A percentile compares a stretch with the other conserved stretches of the same genome.
Evolutionary conservation across 2,888 invertebrate genomes (phyloP).

Genomic region (Spodoptera picta): DNA sequence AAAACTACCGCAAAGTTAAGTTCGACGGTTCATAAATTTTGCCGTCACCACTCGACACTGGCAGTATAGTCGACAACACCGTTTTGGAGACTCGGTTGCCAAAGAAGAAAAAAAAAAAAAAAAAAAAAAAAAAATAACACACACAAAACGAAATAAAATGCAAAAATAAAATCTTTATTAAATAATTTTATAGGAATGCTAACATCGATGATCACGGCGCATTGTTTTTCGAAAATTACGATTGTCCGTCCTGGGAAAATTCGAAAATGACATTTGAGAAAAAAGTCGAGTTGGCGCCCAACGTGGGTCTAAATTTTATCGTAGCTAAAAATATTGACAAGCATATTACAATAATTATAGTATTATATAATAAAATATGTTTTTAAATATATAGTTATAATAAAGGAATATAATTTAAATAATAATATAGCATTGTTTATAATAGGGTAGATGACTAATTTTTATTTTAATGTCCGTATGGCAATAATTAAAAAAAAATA

Average conservation of each 20-base stretch:
- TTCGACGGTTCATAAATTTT: no score
- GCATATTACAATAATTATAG: no score
- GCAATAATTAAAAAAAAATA: no score
- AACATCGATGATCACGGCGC: constrained; percentile 7
- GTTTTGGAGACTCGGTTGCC: no score
- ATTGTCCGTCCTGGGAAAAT: constrained; percentile 50
- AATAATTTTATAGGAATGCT: constrained; percentile 39
- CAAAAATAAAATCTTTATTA: constrained; percentile 49
- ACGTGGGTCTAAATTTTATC: constrained; percentile 20
- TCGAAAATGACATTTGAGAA: constrained; percentile 6
- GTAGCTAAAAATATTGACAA: background rate
- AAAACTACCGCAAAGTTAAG: no score
- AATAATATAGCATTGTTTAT: background rate
- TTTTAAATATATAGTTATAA: background rate
- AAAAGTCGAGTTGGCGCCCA: constrained; percentile 39
- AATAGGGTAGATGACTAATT: no score
- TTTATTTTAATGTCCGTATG: no score
- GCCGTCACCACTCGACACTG: no score
- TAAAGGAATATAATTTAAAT: background rate
- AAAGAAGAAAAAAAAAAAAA: no score
- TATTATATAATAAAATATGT: no score
- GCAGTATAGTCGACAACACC: no score
- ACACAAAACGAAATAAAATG: constrained; percentile 12
- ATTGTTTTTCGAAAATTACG: constrained; percentile 19
- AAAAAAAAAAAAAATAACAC: no score